Evolutionary conservation across 1,140 invertebrate species (phyloP).

Genomic region (Habropoda laboriosa): DNA sequence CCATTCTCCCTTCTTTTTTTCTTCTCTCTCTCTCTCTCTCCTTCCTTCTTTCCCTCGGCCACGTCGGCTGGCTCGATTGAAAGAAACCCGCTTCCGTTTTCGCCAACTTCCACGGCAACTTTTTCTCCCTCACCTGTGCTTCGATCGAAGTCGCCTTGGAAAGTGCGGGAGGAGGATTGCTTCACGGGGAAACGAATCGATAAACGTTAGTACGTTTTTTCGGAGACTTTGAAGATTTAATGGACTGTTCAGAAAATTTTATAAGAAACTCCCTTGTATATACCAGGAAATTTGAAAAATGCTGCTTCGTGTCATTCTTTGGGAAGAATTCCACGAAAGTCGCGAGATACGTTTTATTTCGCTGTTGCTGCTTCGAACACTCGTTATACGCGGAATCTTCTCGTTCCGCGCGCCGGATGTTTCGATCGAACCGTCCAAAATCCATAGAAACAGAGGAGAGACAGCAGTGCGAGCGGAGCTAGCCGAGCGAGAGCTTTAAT

Average conservation of each 20-base stretch:
- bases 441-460: no score
- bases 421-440: no score
- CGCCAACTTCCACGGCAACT: background rate
- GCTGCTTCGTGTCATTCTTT: no score
- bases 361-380: no score
- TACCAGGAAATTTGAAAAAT: no score
- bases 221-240: background rate
- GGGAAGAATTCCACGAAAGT: no score
- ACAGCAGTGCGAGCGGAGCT: background rate
- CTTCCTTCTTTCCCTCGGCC: background rate
- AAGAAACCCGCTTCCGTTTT: slow-evolving; percentile 19
- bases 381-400: no score
- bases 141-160: background rate
- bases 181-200: background rate
- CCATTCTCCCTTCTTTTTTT: background rate
- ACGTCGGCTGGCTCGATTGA: slow-evolving; percentile 1
- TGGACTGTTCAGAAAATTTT: no score
- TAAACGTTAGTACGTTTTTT: background rate
- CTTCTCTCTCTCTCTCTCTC: background rate
- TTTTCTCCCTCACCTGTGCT: slow-evolving; percentile 2
- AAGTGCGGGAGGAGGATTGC: background rate
- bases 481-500: slow-evolving; percentile 16
- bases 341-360: no score
- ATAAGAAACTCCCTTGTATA: no score
- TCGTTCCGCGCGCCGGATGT: no score